A percentile compares a stretch with the other conserved stretches of the same genome.
Evolutionary conservation across 2,797 vertebrate genomes (phyloP).

Genomic region (Parambassis ranga): DNA sequence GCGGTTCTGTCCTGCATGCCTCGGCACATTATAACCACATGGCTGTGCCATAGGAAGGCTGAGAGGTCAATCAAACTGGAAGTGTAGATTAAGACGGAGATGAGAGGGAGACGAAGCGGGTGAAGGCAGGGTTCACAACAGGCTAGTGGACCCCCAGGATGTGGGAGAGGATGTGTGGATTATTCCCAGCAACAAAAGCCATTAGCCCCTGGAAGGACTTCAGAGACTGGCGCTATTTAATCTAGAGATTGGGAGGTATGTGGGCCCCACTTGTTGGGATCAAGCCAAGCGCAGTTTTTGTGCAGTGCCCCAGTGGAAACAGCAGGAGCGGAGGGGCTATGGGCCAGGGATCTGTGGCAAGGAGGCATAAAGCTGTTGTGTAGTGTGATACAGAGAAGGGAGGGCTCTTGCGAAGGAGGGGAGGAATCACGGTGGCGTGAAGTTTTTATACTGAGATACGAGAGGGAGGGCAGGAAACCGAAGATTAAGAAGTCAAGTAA

Average conservation of each 20-base stretch:
- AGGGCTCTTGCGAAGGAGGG: slow-evolving; percentile 46
- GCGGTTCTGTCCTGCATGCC: slow-evolving; percentile 62
- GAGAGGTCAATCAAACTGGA: slow-evolving; percentile 66
- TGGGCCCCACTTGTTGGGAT: slow-evolving; percentile 77
- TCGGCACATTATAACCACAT: slow-evolving; percentile 48
- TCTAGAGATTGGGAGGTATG: slow-evolving; percentile 85
- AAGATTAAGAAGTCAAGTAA: slow-evolving; percentile 83
- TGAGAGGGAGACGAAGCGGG: slow-evolving; percentile 56
- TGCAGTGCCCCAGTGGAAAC: slow-evolving; percentile 71
- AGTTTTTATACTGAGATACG: slow-evolving; percentile 70
- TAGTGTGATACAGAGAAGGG: slow-evolving; percentile 56
- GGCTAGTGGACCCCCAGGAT: slow-evolving; percentile 79
- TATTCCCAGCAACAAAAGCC: slow-evolving; percentile 87
- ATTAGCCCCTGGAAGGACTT: slow-evolving; percentile 85
- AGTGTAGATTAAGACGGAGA: slow-evolving; percentile 72
- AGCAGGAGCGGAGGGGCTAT: slow-evolving; percentile 61
- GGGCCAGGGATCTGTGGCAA: slow-evolving; percentile 42
- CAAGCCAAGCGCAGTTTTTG: slow-evolving; percentile 75
- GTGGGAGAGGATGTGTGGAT: slow-evolving; percentile 88
- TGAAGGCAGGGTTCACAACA: slow-evolving; percentile 64
- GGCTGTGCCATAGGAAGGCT: slow-evolving; percentile 47
- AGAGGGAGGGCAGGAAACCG: slow-evolving; percentile 75
- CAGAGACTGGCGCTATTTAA: slow-evolving; percentile 84
- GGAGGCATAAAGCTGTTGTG: slow-evolving; percentile 62
- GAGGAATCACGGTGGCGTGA: slow-evolving; percentile 66